phyloP scores from a whole-genome alignment of 2,888 invertebrate genomes.

The Netelia inedita region DNA sequence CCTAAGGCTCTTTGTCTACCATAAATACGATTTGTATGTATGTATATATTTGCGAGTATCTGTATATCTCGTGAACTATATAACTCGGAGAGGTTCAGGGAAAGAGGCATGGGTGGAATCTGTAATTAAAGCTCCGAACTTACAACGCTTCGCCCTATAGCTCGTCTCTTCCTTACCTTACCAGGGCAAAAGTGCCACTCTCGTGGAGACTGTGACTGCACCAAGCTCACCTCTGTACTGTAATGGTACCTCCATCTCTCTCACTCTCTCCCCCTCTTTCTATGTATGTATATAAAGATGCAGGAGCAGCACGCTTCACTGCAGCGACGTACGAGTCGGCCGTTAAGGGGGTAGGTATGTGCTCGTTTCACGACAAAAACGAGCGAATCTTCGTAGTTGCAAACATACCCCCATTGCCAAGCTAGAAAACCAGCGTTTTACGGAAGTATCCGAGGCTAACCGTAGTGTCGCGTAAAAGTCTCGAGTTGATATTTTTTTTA shows the following conservation, averaged over 20 bases:
- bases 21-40: constrained; percentile 16
- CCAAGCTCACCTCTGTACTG: constrained; percentile 8
- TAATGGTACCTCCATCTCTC: not conserved
- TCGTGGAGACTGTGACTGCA: constrained; percentile 22
- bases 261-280: not conserved
- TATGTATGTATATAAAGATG: not conserved
- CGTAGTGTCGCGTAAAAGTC: too few species aligned
- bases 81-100: constrained; percentile 38
- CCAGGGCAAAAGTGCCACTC: constrained; percentile 26
- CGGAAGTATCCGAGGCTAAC: too few species aligned
- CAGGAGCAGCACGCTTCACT: constrained; percentile 23
- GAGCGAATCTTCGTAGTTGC: not conserved
- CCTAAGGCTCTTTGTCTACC: constrained; percentile 27
- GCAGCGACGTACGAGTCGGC: constrained; percentile 24
- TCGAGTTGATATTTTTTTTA: too few species aligned
- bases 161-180: constrained; percentile 29
- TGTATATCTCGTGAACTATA: constrained; percentile 27
- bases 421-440: too few species aligned
- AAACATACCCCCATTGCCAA: too few species aligned
- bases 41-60: constrained; percentile 18
- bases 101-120: constrained; percentile 64
- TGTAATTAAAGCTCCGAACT: constrained; percentile 65
- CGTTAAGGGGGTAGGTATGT: constrained; percentile 48
- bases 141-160: constrained; percentile 25
- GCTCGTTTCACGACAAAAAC: constrained; percentile 51